These are phyloP conservation scores for Hystrix cristata DNA, from an alignment of 2,113 vertebrate species.

Conservation along the genomic window DNA sequence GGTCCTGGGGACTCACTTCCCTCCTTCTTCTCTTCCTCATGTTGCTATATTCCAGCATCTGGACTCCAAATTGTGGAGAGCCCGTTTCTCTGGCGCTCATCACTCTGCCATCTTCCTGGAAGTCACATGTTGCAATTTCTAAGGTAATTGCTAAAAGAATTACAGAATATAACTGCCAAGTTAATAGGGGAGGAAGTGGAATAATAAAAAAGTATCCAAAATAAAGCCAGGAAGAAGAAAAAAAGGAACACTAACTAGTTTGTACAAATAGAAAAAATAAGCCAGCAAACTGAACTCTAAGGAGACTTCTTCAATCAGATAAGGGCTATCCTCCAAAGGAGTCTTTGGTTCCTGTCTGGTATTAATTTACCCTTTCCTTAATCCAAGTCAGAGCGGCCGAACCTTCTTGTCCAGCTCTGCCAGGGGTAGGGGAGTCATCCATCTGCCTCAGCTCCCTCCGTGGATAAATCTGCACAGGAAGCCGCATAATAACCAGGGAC, in stretches of 20 bases:
- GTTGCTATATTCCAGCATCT: too few relatives aligned
- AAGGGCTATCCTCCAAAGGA: background rate
- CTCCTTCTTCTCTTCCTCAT: too few relatives aligned
- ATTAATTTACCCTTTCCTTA: background rate
- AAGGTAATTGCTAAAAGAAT: slow-evolving; percentile 9
- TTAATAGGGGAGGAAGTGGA: background rate
- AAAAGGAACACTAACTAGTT: background rate
- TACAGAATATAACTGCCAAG: background rate
- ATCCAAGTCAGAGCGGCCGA: background rate
- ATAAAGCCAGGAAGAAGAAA: background rate
- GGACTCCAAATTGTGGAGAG: too few relatives aligned
- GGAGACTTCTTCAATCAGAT: background rate
- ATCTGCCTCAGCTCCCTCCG: background rate
- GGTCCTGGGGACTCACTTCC: too few relatives aligned
- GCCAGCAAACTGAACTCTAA: background rate
- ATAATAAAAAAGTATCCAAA: slow-evolving; percentile 33
- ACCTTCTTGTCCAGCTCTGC: background rate
- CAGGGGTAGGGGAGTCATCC: background rate
- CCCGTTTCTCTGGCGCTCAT: too few relatives aligned
- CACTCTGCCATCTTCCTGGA: too few relatives aligned
- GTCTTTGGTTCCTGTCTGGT: background rate
- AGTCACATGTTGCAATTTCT: background rate
- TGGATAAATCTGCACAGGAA: background rate
- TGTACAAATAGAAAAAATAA: slow-evolving; percentile 21
- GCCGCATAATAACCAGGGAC: background rate